Evolutionary conservation across 2,797 vertebrate species (phyloP).

Genomic region (Hemitrygon akajei): DNA sequence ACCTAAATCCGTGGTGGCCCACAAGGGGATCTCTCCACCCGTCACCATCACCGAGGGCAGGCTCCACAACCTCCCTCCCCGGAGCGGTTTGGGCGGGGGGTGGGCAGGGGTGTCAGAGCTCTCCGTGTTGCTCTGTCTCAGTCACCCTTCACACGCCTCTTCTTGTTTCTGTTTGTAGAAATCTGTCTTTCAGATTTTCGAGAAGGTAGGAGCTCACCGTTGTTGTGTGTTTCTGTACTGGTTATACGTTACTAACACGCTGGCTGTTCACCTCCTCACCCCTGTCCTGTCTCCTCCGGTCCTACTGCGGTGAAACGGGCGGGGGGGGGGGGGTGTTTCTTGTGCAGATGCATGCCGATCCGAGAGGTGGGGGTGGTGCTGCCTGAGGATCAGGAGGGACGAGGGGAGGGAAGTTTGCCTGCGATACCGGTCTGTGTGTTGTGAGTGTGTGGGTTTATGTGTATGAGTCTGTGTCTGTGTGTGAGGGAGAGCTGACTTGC

Average conservation of each 20-base stretch:
- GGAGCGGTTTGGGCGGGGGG: neutral
- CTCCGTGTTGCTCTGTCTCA: neutral
- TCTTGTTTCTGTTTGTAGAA: slow-evolving; percentile 82
- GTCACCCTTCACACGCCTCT: slow-evolving; percentile 51
- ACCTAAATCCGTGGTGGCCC: no score
- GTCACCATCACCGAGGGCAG: no score
- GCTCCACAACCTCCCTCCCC: no score
- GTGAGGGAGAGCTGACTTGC: no score
- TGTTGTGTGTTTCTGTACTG: slow-evolving; percentile 41
- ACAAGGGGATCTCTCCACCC: no score
- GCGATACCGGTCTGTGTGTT: no score
- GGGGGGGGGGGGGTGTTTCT: neutral
- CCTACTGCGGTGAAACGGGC: neutral
- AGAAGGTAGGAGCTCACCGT: slow-evolving; percentile 85
- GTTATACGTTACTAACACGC: neutral
- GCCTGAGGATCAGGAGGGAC: neutral
- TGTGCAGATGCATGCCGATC: neutral
- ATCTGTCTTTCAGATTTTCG: slow-evolving; percentile 96
- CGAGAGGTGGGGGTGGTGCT: neutral
- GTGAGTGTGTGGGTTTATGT: no score
- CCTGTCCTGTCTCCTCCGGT: slow-evolving; percentile 35
- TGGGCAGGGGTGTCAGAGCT: neutral
- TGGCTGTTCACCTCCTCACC: slow-evolving; percentile 19
- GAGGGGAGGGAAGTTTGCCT: no score
- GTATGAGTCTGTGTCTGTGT: no score